Evolutionary conservation across 2,888 invertebrate genomes (phyloP), one percentile per base, ranked within the genome.

Genomic region (Tachina grossa): DNA sequence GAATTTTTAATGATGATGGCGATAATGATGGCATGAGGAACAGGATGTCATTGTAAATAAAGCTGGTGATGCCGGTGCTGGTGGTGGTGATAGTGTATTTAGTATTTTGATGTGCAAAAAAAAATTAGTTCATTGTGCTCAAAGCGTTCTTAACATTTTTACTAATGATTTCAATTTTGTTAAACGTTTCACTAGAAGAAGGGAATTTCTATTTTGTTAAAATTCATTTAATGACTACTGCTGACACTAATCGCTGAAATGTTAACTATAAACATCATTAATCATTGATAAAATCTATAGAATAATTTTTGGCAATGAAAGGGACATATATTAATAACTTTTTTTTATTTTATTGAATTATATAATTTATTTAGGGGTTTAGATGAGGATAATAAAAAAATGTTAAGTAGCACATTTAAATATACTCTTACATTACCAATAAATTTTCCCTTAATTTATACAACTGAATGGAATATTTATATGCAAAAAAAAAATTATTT

Each of bases 81-180:
- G n/a, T 39, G 39, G 59, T 51, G 81, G n/a, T 43, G 55, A 9
- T 59, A 66, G 22, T 57, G 61, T 53, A 16, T 45, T 47, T 22
- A 22, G 47, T 11, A 19, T 39, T 68, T 9, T 71, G 59, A 19
- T 51, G 59, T 69, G 43, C 59, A 22, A 51, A 61, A 31, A 31
- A 68, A 63, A 51, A 19, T 51, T 9, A 53, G 31, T 49, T 31
- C n/a, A 69, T 76, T 71, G 77, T 83, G 75, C 55, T 51, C 41
- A 75, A 84, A 71, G 59, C 49, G 22, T 51, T 78, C 16, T 3
- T 5, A 31, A 80, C 71, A 75, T 71, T 77, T 76, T 76, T 61
- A 43, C 71, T 80, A 84, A 84, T 75, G 80, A 74, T 51, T 69
- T 79, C 22, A 51, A 65, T 57, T 72, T 39, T 59, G 16, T 61